Evolutionary conservation across 1,140 invertebrate species (phyloP), one percentile per base, ranked within the genome.

Genomic region (Aphidius gifuensis): DNA sequence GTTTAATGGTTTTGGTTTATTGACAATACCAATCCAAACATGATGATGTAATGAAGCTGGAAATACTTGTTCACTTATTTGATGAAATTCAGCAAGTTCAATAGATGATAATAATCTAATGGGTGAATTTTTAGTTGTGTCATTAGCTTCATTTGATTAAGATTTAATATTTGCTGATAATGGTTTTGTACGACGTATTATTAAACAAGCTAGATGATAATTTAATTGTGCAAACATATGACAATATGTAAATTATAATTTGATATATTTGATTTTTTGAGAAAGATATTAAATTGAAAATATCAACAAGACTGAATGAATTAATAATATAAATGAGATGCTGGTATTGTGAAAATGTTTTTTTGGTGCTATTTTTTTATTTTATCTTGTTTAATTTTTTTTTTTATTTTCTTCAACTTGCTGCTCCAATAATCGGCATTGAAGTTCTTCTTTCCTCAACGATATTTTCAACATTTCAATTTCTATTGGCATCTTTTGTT

Each of bases 221-320:
- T 89, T 85, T 47, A 94, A 79, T 71, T 95, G 92, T 1, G 87
- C 92, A 67, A 86, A 83, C 82, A 92, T 88, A 68, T 95, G 89
- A 51, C 80, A 81, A 16, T 88, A 69, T n/a, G 16, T 16, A 16
- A 16, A 16, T 16, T 16, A 16, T 16, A 16, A 16, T 16, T 16
- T 16, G 16, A 16, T 16, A 16, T 16, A 16, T 16, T 16, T 16
- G 16, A 16, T 16, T 16, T 16, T 16, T 16, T 16, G 16, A 16
- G 0, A 16, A 16, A 16, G 16, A 16, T 16, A 1, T 16, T 16
- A 0, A 16, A 16, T 16, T 16, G 16, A 16, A 16, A 16, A 16
- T 16, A 16, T 16, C 16, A 16, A 16, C 16, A 16, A 16, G 16
- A 16, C 16, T 16, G 1, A 16, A 16, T 16, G 16, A 16, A 16